Base-by-base conservation (phyloP, 2,888 invertebrate genomes). In the Crocallis elinguaria region DNA sequence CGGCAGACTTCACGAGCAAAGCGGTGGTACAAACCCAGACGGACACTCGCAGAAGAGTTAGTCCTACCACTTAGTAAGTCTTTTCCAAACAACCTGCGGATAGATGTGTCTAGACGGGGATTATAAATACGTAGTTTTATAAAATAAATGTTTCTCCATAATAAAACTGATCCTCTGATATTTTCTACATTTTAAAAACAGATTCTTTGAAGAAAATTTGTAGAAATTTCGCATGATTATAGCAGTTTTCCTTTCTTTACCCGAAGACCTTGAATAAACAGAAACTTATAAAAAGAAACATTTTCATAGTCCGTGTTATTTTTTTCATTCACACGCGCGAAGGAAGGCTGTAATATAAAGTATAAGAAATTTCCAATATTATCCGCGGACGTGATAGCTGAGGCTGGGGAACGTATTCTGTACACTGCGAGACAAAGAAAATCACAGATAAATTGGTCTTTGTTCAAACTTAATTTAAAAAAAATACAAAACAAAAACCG, bases 341-440 rank as follows among this genome's bases (percentile, higher is more conserved):
- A 36, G 29, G 50, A 42, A 25, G 13, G 51, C 30, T 21, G 32
- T 42, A 41, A 37, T 57, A 60, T 65, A 69, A 62, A 66, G 51
- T 69, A 63, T 63, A 69, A 69, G 60, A 66, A 70, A 73, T 67
- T 64, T 66, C 66, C 66, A 64, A 71, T 69, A 69, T 70, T 64
- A 67, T 58, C 60, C 57, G 33, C 58, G 64, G 54, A 69, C 67
- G 66, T 67, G 70, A 69, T 66, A 65, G 59, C 61, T 51, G 38
- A 45, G 54, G 58, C 42, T 45, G 51, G 51, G 59, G 60, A 51
- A 51, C 39, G 51, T 38, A 48, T 55, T 60, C 30, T 19, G 7
- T 66, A 54, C 55, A 70, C 35, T 57, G 36, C 33, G 11, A 36
- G 56, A 23, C 51, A 53, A 27, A 44, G 25, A 17, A 17, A 8